These are phyloP conservation scores for Lasioglossum vierecki DNA, from an alignment of 2,888 invertebrate genomes.

Conservation along the genomic window DNA sequence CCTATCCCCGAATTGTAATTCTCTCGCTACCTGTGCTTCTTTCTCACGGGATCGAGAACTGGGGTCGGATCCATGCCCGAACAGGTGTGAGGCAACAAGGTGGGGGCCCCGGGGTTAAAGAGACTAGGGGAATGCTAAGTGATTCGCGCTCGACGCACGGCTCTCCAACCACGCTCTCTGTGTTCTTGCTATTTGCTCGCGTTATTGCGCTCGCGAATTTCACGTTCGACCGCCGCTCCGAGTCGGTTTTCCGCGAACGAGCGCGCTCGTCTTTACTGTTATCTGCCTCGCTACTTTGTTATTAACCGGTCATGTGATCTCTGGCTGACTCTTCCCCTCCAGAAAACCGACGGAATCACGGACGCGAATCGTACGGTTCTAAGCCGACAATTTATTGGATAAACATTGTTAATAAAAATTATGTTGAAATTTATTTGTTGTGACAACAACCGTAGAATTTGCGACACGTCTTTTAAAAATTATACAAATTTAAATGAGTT, in stretches of 20 bases:
- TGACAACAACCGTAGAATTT: no score
- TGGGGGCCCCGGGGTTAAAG: slow-evolving; percentile 10
- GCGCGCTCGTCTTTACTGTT: not conserved
- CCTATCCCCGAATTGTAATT: slow-evolving; percentile 13
- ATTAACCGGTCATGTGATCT: not conserved
- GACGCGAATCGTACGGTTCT: no score
- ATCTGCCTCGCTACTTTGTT: not conserved
- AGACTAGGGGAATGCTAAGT: slow-evolving; percentile 21
- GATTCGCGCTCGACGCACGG: slow-evolving; percentile 2
- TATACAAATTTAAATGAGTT: no score
- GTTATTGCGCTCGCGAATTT: slow-evolving; percentile 1
- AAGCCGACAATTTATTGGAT: no score
- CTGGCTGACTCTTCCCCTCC: not conserved
- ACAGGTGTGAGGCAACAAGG: slow-evolving; percentile 32
- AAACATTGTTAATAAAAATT: no score
- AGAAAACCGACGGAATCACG: not conserved
- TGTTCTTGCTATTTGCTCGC: not conserved
- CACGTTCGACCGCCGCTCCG: not conserved
- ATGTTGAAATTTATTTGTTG: no score
- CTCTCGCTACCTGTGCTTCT: slow-evolving; percentile 10
- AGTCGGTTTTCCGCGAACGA: not conserved
- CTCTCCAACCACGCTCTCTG: not conserved
- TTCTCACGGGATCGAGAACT: slow-evolving; percentile 27
- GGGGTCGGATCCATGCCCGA: not conserved
- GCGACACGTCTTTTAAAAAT: no score